A percentile compares a stretch with the other conserved stretches of the same genome.
Conservation (phyloP, 1,140 invertebrate species). For the Pseudomyrmex flavicornis region DNA sequence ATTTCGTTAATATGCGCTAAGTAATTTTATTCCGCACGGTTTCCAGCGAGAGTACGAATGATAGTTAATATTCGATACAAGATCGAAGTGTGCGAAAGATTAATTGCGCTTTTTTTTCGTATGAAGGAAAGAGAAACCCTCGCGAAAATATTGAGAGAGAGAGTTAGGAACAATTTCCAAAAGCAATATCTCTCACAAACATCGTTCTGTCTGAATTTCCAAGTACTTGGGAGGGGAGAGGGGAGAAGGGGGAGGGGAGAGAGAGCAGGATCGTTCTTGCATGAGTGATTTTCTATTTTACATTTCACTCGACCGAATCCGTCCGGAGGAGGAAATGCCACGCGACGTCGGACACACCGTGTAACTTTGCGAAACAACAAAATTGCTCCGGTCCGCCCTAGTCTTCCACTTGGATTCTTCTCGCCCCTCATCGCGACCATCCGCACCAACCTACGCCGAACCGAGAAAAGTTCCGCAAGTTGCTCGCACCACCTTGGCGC, state of each 20-base stretch:
- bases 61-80: too few relatives aligned
- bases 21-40: too few relatives aligned
- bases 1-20: too few relatives aligned
- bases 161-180: neutral
- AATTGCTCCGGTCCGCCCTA: constrained; percentile 44
- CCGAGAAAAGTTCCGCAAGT: constrained; percentile 64
- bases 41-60: too few relatives aligned
- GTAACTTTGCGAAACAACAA: constrained; percentile 68
- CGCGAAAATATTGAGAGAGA: constrained; percentile 21
- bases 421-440: neutral
- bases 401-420: neutral
- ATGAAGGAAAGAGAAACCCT: neutral
- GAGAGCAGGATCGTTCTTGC: constrained; percentile 24
- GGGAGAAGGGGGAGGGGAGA: too few relatives aligned
- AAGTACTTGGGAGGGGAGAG: neutral
- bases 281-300: constrained; percentile 57
- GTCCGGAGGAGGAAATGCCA: constrained; percentile 18
- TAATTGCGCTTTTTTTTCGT: neutral
- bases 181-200: constrained; percentile 37
- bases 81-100: too few relatives aligned
- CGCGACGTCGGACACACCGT: constrained; percentile 39
- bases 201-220: constrained; percentile 27
- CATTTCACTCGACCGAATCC: constrained; percentile 48
- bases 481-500: constrained; percentile 45
- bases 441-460: neutral